Base-by-base conservation (phyloP, 2,113 vertebrate species). In the Mohoua ochrocephala region DNA sequence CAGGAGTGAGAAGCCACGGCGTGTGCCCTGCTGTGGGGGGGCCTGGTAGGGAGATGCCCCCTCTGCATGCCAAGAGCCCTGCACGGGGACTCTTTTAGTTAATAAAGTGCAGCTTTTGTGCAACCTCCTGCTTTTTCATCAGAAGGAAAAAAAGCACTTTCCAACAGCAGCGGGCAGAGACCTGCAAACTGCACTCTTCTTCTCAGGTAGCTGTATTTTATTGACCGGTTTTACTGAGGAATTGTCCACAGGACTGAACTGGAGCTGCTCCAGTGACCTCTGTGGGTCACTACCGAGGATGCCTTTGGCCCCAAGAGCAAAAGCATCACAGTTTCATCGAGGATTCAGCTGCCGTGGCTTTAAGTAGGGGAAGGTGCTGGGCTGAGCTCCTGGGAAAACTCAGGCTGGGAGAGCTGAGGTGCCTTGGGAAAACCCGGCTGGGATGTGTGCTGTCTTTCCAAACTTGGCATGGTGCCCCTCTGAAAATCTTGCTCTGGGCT, bases 1-100 rank as follows among this genome's bases (percentile, higher is more conserved):
- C 33, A 47, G 71, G 35, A 80, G 18, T 2, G 15, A 64, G 54
- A 7, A 56, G 15, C 26, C 1, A 0, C 4, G 49, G 33, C 0
- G 1, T 1, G 21, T 56, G 30, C 26, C 50, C 39, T 31, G 35
- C 28, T 41, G 21, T 3, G 6, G 61, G 15, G 6, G 47, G 8
- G 30, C 23, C 31, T 27, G n/a, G 16, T 1, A 1, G 24, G 59
- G 53, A 41, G 24, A 13, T 44, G 15, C 9, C 59, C 28, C 22
- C 2, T 12, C 42, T 2, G 3, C 50, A 5, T 19, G 33, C 54
- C 5, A 2, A 41, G 39, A 45, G 35, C 54, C 63, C 41, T 5
- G 0, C 2, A 4, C 2, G 0, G 5, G 26, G 16, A 42, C 26
- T 33, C 23, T 7, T 76, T 61, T 15, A 1, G 37, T 44, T n/a